These are phyloP conservation scores for Orchesella cincta DNA, from an alignment of 1,140 invertebrate genomes.

Conservation along the genomic window DNA sequence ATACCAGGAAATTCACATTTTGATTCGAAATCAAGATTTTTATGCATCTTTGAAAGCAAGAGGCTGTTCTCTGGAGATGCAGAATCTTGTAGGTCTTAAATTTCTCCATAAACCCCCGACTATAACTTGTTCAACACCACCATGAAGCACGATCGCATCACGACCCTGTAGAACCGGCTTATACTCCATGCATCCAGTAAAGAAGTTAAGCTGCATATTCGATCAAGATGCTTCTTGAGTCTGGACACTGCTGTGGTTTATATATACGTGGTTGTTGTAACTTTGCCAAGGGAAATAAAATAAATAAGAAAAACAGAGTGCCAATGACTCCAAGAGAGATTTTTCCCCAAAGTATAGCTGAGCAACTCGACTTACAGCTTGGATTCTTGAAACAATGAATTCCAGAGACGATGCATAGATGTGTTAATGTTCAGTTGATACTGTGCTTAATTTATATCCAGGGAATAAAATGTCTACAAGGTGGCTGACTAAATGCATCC, in stretches of 20 bases:
- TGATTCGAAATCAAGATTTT: constrained; percentile 5
- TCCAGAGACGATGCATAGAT: neutral
- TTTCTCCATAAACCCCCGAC: constrained; percentile 6
- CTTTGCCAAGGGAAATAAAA: neutral
- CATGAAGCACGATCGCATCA: constrained; percentile 2
- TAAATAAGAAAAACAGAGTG: constrained; percentile 1
- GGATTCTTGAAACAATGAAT: neutral
- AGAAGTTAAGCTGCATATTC: neutral
- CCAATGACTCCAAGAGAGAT: neutral
- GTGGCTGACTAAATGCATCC: no score
- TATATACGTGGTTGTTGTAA: neutral
- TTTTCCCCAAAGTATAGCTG: neutral
- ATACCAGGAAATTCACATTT: neutral
- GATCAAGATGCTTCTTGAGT: neutral
- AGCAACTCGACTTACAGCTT: neutral
- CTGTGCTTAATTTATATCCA: no score
- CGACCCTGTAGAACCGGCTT: neutral
- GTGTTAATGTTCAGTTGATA: no score
- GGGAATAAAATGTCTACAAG: no score
- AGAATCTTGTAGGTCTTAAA: constrained; percentile 15
- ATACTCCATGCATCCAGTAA: neutral
- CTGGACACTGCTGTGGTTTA: constrained; percentile 13
- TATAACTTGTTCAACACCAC: neutral
- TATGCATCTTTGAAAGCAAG: neutral
- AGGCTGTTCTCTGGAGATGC: neutral